Percentiles rank a stretch among this genome's conserved stretches.
Conservation (phyloP, 2,113 vertebrate genomes). For the Chunga burmeisteri region DNA sequence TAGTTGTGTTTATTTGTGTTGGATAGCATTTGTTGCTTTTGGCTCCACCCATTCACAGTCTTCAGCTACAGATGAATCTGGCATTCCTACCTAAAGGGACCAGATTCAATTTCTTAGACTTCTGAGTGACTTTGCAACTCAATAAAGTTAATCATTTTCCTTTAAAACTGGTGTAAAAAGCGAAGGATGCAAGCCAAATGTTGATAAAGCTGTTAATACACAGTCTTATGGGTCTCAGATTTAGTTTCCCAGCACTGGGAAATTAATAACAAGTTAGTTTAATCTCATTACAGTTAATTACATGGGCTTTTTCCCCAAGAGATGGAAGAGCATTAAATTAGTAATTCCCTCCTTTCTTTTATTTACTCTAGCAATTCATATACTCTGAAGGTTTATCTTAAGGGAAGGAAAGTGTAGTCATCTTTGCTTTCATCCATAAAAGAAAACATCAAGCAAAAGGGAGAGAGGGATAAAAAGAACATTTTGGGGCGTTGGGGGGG, state of each 20-base stretch:
- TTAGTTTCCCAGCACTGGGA: constrained; percentile 47
- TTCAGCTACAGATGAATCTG: not conserved
- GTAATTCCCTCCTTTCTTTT: constrained; percentile 62
- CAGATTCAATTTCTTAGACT: not conserved
- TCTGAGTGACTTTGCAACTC: not conserved
- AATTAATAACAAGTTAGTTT: constrained; percentile 74
- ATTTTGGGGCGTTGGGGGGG: not conserved
- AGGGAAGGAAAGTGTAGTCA: constrained; percentile 5
- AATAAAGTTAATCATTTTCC: not conserved
- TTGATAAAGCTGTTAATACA: constrained; percentile 41
- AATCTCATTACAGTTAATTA: constrained; percentile 79
- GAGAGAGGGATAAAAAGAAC: not conserved
- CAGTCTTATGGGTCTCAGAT: constrained; percentile 25
- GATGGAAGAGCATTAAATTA: constrained; percentile 67
- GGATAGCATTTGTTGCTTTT: not conserved
- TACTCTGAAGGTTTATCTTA: constrained; percentile 31
- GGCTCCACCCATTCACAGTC: not conserved
- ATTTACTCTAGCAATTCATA: constrained; percentile 62
- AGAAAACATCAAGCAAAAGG: constrained; percentile 7
- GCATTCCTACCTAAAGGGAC: not conserved
- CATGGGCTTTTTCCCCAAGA: constrained; percentile 62
- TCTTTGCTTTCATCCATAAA: not conserved
- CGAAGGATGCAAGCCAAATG: not conserved
- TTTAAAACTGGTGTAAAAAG: not conserved
- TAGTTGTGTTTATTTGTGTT: not conserved